A percentile compares a stretch with the other conserved stretches of the same genome.
Evolutionary conservation across 2,888 invertebrate genomes (phyloP).

Genomic region (Hedychridium roseum): DNA sequence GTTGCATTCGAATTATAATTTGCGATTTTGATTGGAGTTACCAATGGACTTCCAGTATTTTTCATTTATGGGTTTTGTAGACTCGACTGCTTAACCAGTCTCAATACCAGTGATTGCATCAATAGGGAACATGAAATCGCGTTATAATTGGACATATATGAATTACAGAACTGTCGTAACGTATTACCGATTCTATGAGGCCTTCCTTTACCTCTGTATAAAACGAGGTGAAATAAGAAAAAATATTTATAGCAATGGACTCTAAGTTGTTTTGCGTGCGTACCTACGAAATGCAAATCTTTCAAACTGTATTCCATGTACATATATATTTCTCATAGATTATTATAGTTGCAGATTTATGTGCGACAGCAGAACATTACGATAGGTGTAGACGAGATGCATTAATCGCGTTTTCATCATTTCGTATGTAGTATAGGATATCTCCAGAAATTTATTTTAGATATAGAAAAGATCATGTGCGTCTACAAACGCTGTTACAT

Average conservation of each 20-base stretch:
- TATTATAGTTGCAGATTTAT: slow-evolving; percentile 4
- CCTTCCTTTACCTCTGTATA: slow-evolving; percentile 21
- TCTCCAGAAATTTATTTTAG: slow-evolving; percentile 11
- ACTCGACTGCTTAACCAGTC: no score
- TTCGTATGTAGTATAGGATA: slow-evolving; percentile 12
- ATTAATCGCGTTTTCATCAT: slow-evolving; percentile 25
- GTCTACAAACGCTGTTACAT: background rate
- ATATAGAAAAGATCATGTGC: slow-evolving; percentile 5
- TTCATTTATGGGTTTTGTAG: no score
- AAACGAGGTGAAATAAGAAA: no score
- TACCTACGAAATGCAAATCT: no score
- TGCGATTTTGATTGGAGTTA: no score
- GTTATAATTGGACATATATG: slow-evolving; percentile 14
- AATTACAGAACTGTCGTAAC: slow-evolving; percentile 22
- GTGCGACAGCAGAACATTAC: slow-evolving; percentile 17
- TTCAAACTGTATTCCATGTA: slow-evolving; percentile 1
- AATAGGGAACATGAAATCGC: slow-evolving; percentile 16
- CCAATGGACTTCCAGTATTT: no score
- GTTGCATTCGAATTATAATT: no score
- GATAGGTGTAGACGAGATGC: slow-evolving; percentile 18
- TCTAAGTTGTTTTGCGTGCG: no score
- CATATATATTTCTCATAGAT: slow-evolving; percentile 4
- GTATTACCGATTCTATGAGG: slow-evolving; percentile 18
- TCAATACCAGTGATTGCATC: no score
- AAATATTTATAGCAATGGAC: no score